Percentiles rank a stretch among this genome's conserved stretches.
Conservation (phyloP, 2,888 invertebrate species). For the Didymodactylos carnosus region DNA sequence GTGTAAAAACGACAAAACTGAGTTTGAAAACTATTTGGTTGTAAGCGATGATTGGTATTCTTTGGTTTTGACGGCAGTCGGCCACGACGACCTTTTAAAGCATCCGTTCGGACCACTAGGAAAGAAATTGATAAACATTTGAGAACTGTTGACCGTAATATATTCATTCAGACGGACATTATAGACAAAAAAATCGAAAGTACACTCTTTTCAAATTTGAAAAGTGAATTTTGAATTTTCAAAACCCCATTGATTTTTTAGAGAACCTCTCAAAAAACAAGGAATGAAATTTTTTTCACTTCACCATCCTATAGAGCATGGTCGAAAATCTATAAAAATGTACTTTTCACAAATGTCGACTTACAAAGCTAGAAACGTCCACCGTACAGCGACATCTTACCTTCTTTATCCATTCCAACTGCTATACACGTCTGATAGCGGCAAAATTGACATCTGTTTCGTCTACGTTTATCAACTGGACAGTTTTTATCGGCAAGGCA, state of each 20-base stretch:
- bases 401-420: constrained; percentile 98
- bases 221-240: background rate
- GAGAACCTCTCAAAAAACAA: too few species aligned
- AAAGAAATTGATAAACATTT: too few species aligned
- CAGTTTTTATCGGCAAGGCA: constrained; percentile 88
- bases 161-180: too few species aligned
- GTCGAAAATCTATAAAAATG: too few species aligned
- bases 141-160: constrained; percentile 17
- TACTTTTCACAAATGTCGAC: too few species aligned
- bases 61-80: constrained; percentile 70
- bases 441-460: constrained; percentile 94
- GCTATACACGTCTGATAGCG: constrained; percentile 91
- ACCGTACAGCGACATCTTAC: constrained; percentile 30
- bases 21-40: constrained; percentile 79
- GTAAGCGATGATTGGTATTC: constrained; percentile 55
- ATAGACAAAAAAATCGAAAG: too few species aligned
- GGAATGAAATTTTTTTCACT: too few species aligned
- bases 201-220: too few species aligned
- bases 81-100: constrained; percentile 81
- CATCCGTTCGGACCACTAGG: constrained; percentile 75
- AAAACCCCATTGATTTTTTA: background rate
- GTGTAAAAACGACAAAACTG: constrained; percentile 80
- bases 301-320: too few species aligned
- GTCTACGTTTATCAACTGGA: constrained; percentile 81
- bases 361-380: too few species aligned